Percentiles rank a stretch among this genome's conserved stretches.
These are phyloP conservation scores for Apodemia duryi DNA, from an alignment of 2,888 invertebrate species.

Conservation along the genomic window DNA sequence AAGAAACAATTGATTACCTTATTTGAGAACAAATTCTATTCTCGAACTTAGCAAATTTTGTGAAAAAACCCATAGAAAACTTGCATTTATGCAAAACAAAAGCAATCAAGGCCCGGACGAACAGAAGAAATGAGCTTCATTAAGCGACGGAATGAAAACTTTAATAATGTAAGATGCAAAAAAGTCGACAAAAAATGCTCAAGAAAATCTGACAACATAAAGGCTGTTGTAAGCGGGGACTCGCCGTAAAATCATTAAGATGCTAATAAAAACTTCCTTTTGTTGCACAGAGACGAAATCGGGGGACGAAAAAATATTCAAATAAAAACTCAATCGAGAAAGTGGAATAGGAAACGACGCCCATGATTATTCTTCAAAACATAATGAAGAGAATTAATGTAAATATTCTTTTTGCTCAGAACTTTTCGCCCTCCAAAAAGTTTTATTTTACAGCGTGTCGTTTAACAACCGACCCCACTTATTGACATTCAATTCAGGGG, in stretches of 20 bases:
- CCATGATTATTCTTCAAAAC: constrained; percentile 81
- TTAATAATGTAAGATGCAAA: constrained; percentile 80
- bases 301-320: constrained; percentile 72
- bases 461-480: constrained; percentile 77
- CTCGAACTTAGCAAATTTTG: constrained; percentile 67
- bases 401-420: constrained; percentile 77
- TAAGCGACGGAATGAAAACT: constrained; percentile 79
- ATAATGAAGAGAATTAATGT: constrained; percentile 81
- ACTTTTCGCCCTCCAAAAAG: constrained; percentile 77
- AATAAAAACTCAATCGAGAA: constrained; percentile 78
- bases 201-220: constrained; percentile 80
- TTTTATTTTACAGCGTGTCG: constrained; percentile 77
- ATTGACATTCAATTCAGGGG: constrained; percentile 79
- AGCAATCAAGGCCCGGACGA: constrained; percentile 76
- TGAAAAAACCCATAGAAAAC: constrained; percentile 75
- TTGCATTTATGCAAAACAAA: constrained; percentile 80
- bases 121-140: constrained; percentile 80
- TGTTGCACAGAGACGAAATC: constrained; percentile 73
- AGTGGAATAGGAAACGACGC: constrained; percentile 68
- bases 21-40: constrained; percentile 61
- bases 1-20: constrained; percentile 60
- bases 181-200: constrained; percentile 77
- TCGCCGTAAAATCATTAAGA: constrained; percentile 81
- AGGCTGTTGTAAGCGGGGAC: constrained; percentile 79
- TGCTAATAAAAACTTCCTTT: constrained; percentile 81